These are phyloP conservation scores for Phaethon lepturus DNA, from an alignment of 2,113 vertebrate genomes.

Conservation along the genomic window DNA sequence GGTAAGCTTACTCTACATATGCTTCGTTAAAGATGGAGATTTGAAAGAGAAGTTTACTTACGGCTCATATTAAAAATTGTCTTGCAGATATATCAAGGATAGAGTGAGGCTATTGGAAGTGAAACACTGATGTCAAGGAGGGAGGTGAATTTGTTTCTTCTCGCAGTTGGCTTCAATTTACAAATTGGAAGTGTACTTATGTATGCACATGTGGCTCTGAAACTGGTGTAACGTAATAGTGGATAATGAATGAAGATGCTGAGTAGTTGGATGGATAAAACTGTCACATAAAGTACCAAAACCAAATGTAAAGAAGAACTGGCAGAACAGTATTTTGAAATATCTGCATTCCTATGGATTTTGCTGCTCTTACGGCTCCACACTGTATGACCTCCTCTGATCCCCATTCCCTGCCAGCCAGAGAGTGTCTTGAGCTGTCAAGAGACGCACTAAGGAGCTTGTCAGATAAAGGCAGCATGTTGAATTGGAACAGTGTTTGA, in stretches of 20 bases:
- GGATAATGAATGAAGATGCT: not conserved
- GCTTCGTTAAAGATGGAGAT: not conserved
- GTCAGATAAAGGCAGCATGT: conserved; percentile 39
- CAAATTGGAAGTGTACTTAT: not conserved
- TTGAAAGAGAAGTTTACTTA: not conserved
- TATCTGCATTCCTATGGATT: not conserved
- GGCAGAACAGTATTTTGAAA: not conserved
- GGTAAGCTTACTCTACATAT: not conserved
- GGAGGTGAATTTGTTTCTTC: not conserved
- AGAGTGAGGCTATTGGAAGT: not conserved
- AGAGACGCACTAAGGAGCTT: conserved; percentile 38
- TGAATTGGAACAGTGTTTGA: conserved; percentile 20
- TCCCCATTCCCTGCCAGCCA: not conserved
- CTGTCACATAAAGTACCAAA: not conserved
- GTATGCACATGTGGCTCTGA: not conserved
- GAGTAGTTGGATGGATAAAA: not conserved
- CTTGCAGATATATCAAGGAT: not conserved
- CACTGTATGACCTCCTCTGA: not conserved
- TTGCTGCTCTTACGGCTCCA: not conserved
- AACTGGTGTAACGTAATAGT: not conserved
- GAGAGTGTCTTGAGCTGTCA: conserved; percentile 34
- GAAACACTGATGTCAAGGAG: not conserved
- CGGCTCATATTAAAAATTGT: not conserved
- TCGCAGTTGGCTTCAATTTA: not conserved
- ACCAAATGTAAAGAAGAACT: not conserved